Percentiles rank a stretch among this genome's conserved stretches.
Evolutionary conservation across 2,797 vertebrate species (phyloP).

Genomic region (Enteromius radiatus): DNA sequence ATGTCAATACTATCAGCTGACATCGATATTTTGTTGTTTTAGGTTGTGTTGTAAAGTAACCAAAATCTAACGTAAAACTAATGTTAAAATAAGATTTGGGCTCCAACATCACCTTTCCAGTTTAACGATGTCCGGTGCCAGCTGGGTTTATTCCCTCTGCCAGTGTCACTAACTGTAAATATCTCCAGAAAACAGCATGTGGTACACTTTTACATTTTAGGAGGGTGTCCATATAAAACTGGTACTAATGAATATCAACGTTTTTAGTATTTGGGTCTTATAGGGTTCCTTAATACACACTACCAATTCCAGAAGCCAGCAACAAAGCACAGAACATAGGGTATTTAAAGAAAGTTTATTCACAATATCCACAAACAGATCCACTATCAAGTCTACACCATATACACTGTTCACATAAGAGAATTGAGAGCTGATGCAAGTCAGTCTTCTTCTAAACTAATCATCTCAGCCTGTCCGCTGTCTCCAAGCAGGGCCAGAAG

Average conservation of each 20-base stretch:
- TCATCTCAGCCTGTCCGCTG: conserved; percentile 86
- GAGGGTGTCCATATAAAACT: neutral
- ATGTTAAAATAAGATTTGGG: no score
- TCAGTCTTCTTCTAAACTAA: conserved; percentile 84
- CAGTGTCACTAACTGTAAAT: neutral
- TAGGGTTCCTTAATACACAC: neutral
- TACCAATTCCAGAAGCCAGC: neutral
- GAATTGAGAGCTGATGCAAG: neutral
- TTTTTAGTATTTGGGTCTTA: neutral
- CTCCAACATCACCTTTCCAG: no score
- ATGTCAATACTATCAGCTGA: neutral
- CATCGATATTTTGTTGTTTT: neutral
- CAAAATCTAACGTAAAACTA: neutral
- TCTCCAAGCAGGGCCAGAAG: conserved; percentile 87
- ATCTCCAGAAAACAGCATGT: neutral
- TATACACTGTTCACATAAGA: conserved; percentile 51
- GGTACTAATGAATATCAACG: neutral
- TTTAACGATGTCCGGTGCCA: no score
- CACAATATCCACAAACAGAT: neutral
- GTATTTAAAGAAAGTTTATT: conserved; percentile 16
- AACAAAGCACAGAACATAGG: neutral
- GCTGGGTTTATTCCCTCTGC: no score
- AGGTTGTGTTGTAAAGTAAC: neutral
- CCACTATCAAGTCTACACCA: conserved; percentile 8
- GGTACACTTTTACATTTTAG: neutral